These are phyloP conservation scores for Fragum whitleyi DNA, from an alignment of 2,888 invertebrate genomes.

Conservation along the genomic window DNA sequence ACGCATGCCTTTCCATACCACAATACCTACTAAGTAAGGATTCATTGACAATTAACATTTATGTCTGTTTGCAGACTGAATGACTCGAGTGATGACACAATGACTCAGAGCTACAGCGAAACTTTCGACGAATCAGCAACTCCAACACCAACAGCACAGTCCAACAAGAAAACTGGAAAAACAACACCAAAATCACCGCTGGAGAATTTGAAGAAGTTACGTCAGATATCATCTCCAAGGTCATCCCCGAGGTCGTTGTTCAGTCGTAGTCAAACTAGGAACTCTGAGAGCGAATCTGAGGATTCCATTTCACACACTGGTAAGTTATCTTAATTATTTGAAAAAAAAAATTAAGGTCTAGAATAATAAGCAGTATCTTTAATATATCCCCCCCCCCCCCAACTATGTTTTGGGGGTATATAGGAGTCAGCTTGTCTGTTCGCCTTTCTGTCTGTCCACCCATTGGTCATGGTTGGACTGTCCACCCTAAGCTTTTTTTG, in stretches of 20 bases:
- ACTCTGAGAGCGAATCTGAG: conserved; percentile 82
- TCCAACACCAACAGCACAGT: conserved; percentile 44
- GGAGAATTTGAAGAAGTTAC: conserved; percentile 62
- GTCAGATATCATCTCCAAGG: conserved; percentile 54
- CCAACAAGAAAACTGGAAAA: conserved; percentile 67
- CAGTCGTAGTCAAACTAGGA: conserved; percentile 64
- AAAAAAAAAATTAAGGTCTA: too few relatives aligned
- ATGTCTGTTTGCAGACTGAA: conserved; percentile 20
- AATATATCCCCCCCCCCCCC: background rate
- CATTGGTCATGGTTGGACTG: too few relatives aligned
- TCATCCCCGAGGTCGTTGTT: conserved; percentile 59
- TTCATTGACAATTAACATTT: too few relatives aligned
- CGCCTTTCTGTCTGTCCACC: too few relatives aligned
- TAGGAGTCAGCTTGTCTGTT: background rate
- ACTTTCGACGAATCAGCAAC: conserved; percentile 76
- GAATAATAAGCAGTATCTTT: too few relatives aligned
- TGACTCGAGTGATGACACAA: conserved; percentile 72
- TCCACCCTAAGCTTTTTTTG: too few relatives aligned
- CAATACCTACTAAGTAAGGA: too few relatives aligned
- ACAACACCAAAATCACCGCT: conserved; percentile 69
- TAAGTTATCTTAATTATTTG: conserved; percentile 38
- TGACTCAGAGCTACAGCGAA: conserved; percentile 74
- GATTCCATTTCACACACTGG: conserved; percentile 81
- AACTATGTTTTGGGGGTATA: background rate
- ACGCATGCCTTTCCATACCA: too few relatives aligned